Base-by-base conservation (phyloP, 2,888 invertebrate species). In the Dorcus hopei region DNA sequence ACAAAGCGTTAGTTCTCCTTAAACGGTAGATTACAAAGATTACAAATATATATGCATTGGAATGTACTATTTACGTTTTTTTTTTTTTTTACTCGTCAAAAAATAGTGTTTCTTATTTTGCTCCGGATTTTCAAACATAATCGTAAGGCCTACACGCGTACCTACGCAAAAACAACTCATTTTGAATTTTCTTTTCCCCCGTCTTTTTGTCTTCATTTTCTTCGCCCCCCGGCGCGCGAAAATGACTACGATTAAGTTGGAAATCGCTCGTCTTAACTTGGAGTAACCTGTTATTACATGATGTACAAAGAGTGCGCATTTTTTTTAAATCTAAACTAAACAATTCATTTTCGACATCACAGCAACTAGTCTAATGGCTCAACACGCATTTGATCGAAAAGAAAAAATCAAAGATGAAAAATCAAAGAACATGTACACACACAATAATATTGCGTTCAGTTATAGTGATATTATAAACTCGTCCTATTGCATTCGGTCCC, bases 61-160 rank as follows among this genome's bases (percentile, higher is more conserved):
- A 75, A 75, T 76, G 75, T 75, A 72, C 72, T 72, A 45, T 38
- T 54, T 53, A 53, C 49, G 52, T 58, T 52, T 49, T 59, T 19
- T 63, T 63, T 68, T 69, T 66, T 72, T 70, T 68, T 72, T 71
- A 70, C 69, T 72, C 72, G 73, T 76, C 75, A 76, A 76, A 70
- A 77, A 77, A 76, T 76, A 76, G 74, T 75, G 70, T 74, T 70
- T 50, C 9, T 39, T 38, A 45, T 45, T 19, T 23, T 45, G 45
- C 45, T 16, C 9, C 9, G 45, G 19, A 11, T 19, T 45, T 45
- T 45, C 45, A 11, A 45, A 45, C 9, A 45, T 19, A 16, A 45
- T 11, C 45, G 45, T 19, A 14, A 45, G 14, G 19, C 26, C 26
- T 33, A 33, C 26, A 4, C 26, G 26, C 14, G 14, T 14, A 14